phyloP scores from a whole-genome alignment of 2,113 vertebrate species.

The Tyrannus savana region DNA sequence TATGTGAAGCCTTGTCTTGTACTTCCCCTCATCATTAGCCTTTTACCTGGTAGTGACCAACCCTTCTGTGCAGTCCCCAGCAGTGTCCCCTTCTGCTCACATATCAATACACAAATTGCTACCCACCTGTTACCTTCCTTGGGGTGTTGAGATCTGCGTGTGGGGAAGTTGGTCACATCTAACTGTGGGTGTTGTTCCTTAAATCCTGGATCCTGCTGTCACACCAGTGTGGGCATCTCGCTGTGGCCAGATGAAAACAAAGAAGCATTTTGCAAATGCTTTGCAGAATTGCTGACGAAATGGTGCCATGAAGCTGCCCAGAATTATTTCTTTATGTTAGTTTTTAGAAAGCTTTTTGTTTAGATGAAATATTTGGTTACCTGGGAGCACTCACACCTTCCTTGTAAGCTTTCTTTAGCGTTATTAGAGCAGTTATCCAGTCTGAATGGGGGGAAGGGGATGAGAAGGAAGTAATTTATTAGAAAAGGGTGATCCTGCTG shows the following conservation, averaged over 20 bases:
- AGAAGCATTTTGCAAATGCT: neutral
- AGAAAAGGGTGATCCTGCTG: neutral
- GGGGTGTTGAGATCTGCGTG: neutral
- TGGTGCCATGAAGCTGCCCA: neutral
- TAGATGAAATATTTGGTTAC: neutral
- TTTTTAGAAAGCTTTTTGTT: neutral
- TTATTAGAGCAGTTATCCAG: neutral
- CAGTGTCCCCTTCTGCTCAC: neutral
- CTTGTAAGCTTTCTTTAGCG: neutral
- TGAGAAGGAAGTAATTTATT: neutral
- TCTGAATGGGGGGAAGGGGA: neutral
- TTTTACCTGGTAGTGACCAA: neutral
- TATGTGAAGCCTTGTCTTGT: neutral
- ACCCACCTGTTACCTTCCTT: neutral
- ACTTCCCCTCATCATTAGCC: neutral
- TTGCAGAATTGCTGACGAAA: neutral
- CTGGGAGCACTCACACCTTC: neutral
- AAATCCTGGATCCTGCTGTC: neutral
- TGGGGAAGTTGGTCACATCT: neutral
- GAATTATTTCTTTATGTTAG: neutral
- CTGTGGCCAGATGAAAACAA: neutral
- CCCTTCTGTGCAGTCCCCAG: neutral
- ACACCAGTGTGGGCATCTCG: neutral
- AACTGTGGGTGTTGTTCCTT: neutral
- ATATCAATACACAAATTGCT: neutral